phyloP scores from a whole-genome alignment of 2,113 vertebrate species.

The Alces alces region DNA sequence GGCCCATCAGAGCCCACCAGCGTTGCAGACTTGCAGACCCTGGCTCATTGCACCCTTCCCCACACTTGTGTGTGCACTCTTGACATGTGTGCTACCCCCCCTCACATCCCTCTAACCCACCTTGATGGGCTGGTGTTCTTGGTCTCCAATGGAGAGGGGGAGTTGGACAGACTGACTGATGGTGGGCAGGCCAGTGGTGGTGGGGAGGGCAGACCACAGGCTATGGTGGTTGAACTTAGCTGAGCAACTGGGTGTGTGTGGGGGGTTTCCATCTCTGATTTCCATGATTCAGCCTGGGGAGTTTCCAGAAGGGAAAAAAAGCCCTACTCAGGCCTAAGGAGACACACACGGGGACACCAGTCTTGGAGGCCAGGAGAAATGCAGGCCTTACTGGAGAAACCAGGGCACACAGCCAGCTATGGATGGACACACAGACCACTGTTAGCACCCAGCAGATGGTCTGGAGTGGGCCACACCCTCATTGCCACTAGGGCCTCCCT shows the following conservation, averaged over 20 bases:
- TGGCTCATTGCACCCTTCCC: neutral
- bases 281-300: constrained; percentile 56
- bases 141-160: neutral
- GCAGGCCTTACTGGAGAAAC: neutral
- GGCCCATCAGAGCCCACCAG: neutral
- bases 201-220: neutral
- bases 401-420: neutral
- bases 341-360: neutral
- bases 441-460: neutral
- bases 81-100: neutral
- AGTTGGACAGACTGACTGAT: neutral
- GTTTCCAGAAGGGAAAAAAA: constrained; percentile 48
- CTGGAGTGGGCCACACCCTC: neutral
- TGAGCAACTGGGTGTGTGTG: neutral
- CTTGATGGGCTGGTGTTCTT: neutral
- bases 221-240: neutral
- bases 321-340: neutral
- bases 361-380: neutral
- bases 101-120: neutral
- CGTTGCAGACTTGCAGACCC: neutral
- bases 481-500: neutral
- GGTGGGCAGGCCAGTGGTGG: neutral
- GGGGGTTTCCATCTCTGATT: constrained; percentile 15
- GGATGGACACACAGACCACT: neutral
- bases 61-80: neutral